Evolutionary conservation across 2,113 vertebrate genomes (phyloP).

Genomic region (Accipiter cooperii): DNA sequence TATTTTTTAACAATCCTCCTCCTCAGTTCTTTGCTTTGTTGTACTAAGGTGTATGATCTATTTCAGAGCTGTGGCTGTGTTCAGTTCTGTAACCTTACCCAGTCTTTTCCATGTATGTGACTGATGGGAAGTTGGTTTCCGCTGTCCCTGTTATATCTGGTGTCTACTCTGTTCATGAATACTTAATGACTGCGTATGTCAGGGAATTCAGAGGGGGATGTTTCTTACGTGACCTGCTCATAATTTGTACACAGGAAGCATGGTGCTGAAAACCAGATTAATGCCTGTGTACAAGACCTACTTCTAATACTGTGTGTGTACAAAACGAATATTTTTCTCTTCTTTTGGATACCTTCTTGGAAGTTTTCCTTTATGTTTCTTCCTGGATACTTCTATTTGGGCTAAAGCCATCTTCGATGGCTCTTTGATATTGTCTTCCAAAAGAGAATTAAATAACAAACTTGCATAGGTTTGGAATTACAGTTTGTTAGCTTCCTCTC

Average conservation of each 20-base stretch:
- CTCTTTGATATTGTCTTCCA: background rate
- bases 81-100: background rate
- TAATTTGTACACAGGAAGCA: background rate
- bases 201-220: background rate
- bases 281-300: background rate
- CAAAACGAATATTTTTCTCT: background rate
- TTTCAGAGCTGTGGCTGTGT: background rate
- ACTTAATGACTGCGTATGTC: background rate
- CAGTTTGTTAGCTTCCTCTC: background rate
- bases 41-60: background rate
- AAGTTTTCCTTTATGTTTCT: background rate
- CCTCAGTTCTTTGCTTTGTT: background rate
- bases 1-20: background rate
- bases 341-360: background rate
- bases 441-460: background rate
- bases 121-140: background rate
- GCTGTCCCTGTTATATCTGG: background rate
- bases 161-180: slow-evolving; percentile 5
- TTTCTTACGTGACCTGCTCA: background rate
- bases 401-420: background rate
- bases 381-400: background rate
- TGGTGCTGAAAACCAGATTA: background rate
- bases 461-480: slow-evolving; percentile 2
- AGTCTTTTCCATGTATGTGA: background rate
- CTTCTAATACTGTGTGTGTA: background rate